Evolutionary conservation across 2,113 vertebrate species (phyloP), one percentile per base, ranked within the genome.

Genomic region (Labrus mixtus): DNA sequence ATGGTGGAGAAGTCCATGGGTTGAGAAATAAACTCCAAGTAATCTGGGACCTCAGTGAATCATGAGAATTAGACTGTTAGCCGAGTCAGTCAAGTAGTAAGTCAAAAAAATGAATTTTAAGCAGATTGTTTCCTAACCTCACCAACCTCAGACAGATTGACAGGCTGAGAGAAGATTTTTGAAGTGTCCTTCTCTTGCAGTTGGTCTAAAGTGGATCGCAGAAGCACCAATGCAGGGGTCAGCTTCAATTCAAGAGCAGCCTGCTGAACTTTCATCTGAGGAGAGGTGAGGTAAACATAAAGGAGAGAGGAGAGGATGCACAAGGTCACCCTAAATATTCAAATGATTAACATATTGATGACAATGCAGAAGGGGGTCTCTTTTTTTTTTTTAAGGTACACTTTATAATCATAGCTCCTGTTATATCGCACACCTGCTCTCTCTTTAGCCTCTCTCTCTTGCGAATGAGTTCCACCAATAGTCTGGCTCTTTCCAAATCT

Each of bases 1-100:
- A 99, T 99, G 84, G 96, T 97, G 85, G 96, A 97, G 94, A 99
- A 97, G 94, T 99, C 98, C 98, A 99, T 99, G 92, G 98, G 98
- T 88, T 97, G 96, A 90, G 96, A 95, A 93, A 99, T 96, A 93
- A 99, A 98, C 95, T 99, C 97, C 93, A 98, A 92, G 94, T 99
- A 99, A 95, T 99, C 98, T 94, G 98, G 97, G 94, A 99, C 98
- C 98, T 99, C 93, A 88, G 94, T 29, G 43, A 56, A 67, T 76
- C 59, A 89, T 43, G 67, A 19, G 58, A 73, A 90, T 36, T 73
- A 86, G 20, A 78, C 72, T 69, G 65, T 90, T 72, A 81, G 78
- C 13, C 1, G 23, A 69, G 56, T 57, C 39, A 45, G 22, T 33
- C 29, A 33, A 4, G 29, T 4, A 33, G 29, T 6, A 33, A 56